phyloP scores from a whole-genome alignment of 2,797 vertebrate species.

The Squalus acanthias region DNA sequence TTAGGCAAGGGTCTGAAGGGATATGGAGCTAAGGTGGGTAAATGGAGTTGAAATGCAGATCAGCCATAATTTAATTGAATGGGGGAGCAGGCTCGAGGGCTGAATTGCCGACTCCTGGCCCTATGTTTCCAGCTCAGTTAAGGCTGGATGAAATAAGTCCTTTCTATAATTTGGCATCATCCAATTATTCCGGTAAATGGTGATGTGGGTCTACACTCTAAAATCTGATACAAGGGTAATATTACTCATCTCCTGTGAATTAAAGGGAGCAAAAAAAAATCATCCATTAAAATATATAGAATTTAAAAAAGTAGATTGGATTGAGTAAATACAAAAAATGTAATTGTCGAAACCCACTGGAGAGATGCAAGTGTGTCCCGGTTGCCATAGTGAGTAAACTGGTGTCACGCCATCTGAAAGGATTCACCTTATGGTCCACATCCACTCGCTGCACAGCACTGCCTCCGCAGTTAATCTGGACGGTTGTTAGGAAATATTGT shows the following conservation, averaged over 20 bases:
- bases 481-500: slow-evolving; percentile 69
- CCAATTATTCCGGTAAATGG: neutral
- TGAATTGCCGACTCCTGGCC: neutral
- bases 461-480: slow-evolving; percentile 55
- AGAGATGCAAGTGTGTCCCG: neutral
- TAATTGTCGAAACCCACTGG: neutral
- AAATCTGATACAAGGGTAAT: neutral
- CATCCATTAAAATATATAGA: neutral
- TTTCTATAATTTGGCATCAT: neutral
- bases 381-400: slow-evolving; percentile 31
- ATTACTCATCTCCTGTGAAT: too few species aligned
- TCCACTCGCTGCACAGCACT: slow-evolving; percentile 34
- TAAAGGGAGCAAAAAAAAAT: neutral
- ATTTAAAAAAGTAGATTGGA: neutral
- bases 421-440: slow-evolving; percentile 36
- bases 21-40: neutral
- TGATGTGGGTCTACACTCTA: neutral
- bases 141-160: neutral
- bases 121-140: neutral
- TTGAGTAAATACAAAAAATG: neutral
- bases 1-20: neutral
- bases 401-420: slow-evolving; percentile 13
- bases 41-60: neutral
- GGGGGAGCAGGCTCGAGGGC: neutral
- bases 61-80: neutral